Percentiles rank a stretch among this genome's conserved stretches.
Conservation (phyloP, 2,113 vertebrate genomes). For the Callaeas wilsoni region DNA sequence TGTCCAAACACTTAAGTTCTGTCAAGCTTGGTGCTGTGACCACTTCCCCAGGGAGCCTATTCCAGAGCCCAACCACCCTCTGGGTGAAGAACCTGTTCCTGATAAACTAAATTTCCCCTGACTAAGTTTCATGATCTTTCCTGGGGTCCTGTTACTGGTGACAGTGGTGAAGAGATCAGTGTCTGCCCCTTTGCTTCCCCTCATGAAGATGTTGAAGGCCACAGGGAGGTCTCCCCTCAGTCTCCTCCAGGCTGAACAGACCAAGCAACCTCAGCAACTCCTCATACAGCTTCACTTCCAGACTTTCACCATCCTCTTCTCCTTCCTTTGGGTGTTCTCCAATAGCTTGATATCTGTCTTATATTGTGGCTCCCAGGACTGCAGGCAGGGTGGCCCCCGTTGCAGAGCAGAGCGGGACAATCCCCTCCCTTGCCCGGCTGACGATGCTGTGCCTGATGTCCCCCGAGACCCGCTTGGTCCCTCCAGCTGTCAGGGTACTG, state of each 20-base stretch:
- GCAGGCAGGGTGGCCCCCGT: rapidly evolving
- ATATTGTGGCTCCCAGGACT: background rate
- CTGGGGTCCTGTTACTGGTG: rapidly evolving
- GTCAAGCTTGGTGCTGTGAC: background rate
- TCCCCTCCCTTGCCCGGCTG: rapidly evolving
- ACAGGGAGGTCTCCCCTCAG: background rate
- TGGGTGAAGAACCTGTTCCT: background rate
- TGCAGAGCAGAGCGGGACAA: background rate
- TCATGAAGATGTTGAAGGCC: background rate
- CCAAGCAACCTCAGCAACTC: background rate
- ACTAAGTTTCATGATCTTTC: background rate
- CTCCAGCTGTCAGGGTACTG: background rate
- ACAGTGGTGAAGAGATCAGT: background rate
- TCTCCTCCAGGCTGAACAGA: background rate
- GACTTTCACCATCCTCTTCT: too few relatives aligned
- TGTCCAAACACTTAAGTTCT: background rate
- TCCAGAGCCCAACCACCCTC: too few relatives aligned
- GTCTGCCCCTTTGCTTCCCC: background rate
- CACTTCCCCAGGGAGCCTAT: background rate
- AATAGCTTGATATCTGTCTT: background rate
- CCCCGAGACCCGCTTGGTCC: rapidly evolving
- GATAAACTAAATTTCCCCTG: background rate
- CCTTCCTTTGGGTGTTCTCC: background rate
- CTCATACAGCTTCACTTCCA: background rate
- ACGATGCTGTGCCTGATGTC: rapidly evolving